Conservation (phyloP, 2,113 vertebrate species). For the Okapia johnstoni region DNA sequence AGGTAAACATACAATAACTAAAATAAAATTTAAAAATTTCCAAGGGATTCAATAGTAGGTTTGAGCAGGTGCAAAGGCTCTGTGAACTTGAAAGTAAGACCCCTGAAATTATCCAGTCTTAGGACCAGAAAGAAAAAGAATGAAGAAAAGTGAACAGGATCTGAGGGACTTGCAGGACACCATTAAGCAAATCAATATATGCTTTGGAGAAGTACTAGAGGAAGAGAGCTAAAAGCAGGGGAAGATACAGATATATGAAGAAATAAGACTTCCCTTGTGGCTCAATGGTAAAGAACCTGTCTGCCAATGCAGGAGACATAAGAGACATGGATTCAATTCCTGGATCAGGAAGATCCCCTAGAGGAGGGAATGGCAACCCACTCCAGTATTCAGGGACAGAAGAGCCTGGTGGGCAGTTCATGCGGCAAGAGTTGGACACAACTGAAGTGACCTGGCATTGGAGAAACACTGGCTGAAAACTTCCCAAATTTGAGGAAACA, state of each 20-base stretch:
- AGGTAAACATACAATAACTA: background rate
- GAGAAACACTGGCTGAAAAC: background rate
- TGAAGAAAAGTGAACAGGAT: background rate
- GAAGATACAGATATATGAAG: background rate
- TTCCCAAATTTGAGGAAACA: background rate
- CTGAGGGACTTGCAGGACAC: background rate
- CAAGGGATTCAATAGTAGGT: background rate
- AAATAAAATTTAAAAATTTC: background rate
- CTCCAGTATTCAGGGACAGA: background rate
- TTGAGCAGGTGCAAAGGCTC: background rate
- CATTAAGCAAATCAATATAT: background rate
- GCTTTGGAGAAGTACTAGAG: background rate
- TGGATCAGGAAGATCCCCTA: background rate
- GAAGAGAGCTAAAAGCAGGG: background rate
- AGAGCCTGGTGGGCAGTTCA: background rate
- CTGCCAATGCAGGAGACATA: background rate
- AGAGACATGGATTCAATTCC: background rate
- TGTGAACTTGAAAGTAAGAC: background rate
- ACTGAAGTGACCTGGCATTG: background rate
- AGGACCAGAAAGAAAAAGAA: background rate
- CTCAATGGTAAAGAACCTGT: background rate
- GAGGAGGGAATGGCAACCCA: accelerated
- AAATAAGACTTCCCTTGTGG: background rate
- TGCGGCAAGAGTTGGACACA: background rate
- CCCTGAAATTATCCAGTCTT: background rate